phyloP scores from a whole-genome alignment of 2,888 invertebrate genomes.

The Drosophila sordidula region DNA sequence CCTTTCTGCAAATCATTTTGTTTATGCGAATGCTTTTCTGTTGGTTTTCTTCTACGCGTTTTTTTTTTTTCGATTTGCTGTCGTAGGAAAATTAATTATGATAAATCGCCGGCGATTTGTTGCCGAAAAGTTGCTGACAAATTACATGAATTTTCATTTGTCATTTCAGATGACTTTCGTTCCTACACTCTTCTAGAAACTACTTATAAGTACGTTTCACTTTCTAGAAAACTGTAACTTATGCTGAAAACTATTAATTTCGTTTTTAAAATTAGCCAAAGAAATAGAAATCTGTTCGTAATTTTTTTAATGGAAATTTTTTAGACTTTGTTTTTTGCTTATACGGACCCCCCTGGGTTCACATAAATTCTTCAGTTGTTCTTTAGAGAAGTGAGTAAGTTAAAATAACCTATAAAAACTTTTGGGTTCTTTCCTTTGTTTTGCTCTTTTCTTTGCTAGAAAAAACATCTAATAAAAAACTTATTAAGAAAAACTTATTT shows the following conservation, averaged over 20 bases:
- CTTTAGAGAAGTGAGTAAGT: too few species aligned
- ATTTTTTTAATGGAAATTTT: too few species aligned
- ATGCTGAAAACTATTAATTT: not conserved
- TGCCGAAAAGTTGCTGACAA: conserved; percentile 13
- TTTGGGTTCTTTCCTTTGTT: too few species aligned
- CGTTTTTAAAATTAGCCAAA: not conserved
- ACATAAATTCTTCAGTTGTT: too few species aligned
- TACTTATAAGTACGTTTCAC: not conserved
- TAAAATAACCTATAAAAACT: too few species aligned
- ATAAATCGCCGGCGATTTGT: conserved; percentile 43
- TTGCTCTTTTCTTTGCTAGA: too few species aligned
- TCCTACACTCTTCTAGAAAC: not conserved
- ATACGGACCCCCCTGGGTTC: too few species aligned
- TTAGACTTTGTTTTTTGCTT: too few species aligned
- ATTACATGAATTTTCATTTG: conserved; percentile 6
- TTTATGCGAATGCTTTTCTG: conserved; percentile 39
- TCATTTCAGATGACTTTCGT: not conserved
- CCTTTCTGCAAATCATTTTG: conserved; percentile 66
- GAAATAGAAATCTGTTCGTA: too few species aligned
- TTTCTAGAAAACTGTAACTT: conserved; percentile 3
- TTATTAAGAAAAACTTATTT: too few species aligned
- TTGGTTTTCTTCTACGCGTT: conserved; percentile 17
- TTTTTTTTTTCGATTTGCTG: conserved; percentile 8
- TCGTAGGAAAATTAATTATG: conserved; percentile 34
- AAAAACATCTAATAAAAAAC: too few species aligned